Percentiles rank a stretch among this genome's conserved stretches.
Evolutionary conservation across 2,888 invertebrate species (phyloP).

Genomic region (Poecilobothrus nobilitatus): DNA sequence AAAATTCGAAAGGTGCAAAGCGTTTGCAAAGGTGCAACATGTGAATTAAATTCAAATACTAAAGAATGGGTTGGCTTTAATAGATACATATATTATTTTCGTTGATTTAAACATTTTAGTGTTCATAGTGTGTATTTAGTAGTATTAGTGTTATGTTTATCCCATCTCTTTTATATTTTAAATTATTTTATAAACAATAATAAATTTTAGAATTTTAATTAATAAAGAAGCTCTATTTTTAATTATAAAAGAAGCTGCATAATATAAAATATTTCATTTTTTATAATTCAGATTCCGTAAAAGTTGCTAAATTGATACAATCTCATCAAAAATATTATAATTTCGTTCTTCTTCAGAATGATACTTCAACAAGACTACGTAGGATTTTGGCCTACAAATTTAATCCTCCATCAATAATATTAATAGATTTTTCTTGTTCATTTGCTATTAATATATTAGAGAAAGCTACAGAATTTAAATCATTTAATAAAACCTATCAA

Average conservation of each 20-base stretch:
- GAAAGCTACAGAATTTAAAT: slow-evolving; percentile 27
- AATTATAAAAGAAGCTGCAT: background rate
- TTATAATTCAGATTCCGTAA: background rate
- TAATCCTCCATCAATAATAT: background rate
- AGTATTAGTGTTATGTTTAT: background rate
- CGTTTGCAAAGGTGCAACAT: background rate
- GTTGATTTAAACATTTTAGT: no score
- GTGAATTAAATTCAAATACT: background rate
- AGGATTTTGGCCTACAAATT: background rate
- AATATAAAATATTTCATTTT: background rate
- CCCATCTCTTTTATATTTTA: no score
- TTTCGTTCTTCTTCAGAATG: background rate
- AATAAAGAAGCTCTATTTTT: background rate
- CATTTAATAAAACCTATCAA: slow-evolving; percentile 39
- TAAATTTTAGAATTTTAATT: background rate
- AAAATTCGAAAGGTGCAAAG: background rate
- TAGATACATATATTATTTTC: no score
- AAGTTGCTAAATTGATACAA: background rate
- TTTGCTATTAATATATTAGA: slow-evolving; percentile 23
- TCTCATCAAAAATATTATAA: background rate
- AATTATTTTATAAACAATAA: background rate
- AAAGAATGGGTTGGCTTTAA: background rate
- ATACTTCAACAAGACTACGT: background rate
- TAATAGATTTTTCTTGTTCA: slow-evolving; percentile 29
- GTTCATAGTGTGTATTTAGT: background rate